Evolutionary conservation across 2,113 vertebrate genomes (phyloP).

Genomic region (Gobiocypris rarus): DNA sequence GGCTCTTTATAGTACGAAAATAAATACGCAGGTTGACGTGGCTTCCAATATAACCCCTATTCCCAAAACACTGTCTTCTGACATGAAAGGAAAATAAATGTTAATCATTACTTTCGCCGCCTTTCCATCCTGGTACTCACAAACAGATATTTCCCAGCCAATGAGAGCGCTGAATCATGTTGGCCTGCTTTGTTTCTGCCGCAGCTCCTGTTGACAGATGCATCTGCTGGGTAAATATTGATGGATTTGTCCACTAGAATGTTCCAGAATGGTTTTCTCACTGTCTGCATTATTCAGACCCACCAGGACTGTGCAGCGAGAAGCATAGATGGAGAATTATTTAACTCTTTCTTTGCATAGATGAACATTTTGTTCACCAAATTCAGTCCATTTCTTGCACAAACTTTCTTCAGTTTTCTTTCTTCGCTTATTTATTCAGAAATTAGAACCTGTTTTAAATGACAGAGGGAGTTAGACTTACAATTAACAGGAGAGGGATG

Average conservation of each 20-base stretch:
- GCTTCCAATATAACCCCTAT: conserved; percentile 49
- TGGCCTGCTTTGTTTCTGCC: conserved; percentile 65
- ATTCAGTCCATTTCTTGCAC: background rate
- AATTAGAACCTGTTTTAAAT: conserved; percentile 11
- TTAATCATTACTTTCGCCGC: conserved; percentile 65
- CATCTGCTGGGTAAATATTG: conserved; percentile 76
- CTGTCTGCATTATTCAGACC: conserved; percentile 42
- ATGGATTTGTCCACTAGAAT: conserved; percentile 75
- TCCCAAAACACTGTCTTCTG: conserved; percentile 50
- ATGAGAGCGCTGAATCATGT: conserved; percentile 68
- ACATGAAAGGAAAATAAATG: conserved; percentile 68
- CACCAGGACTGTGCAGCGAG: conserved; percentile 52
- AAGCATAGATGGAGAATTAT: conserved; percentile 65
- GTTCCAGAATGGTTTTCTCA: conserved; percentile 61
- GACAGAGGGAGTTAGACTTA: conserved; percentile 58
- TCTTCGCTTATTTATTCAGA: background rate
- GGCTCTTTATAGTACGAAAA: background rate
- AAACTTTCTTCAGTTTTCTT: background rate
- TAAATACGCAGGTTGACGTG: background rate
- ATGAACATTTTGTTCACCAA: background rate
- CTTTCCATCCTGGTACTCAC: conserved; percentile 34
- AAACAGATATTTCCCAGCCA: conserved; percentile 59
- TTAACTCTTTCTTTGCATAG: conserved; percentile 54
- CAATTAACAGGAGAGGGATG: conserved; percentile 68
- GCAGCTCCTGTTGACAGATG: conserved; percentile 70